Conservation (phyloP, 1,140 invertebrate genomes). For the Drosophila persimilis region DNA sequence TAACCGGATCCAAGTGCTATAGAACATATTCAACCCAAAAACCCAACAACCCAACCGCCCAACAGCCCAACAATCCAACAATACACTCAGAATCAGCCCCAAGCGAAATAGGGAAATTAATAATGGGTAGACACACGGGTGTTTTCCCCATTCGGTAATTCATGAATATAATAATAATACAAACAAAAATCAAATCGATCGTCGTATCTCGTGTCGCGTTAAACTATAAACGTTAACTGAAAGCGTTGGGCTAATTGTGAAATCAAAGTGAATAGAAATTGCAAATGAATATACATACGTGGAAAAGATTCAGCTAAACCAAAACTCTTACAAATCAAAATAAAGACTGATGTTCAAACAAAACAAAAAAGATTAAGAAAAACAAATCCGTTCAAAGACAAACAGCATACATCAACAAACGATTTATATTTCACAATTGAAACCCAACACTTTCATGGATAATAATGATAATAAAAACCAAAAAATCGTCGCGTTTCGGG, state of each 20-base stretch:
- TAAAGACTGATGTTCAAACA: conserved; percentile 64
- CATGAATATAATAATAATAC: conserved; percentile 10
- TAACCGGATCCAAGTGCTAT: conserved; percentile 63
- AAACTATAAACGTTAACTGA: conserved; percentile 33
- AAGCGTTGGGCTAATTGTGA: conserved; percentile 58
- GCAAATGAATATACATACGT: conserved; percentile 12
- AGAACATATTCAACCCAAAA: conserved; percentile 18
- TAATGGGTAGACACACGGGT: conserved; percentile 27
- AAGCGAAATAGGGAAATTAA: conserved; percentile 27
- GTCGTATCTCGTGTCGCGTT: conserved; percentile 62
- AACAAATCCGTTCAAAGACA: conserved; percentile 33
- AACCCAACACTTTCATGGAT: conserved; percentile 53
- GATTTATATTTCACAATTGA: conserved; percentile 42
- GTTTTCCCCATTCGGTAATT: conserved; percentile 18
- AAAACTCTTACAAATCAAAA: conserved; percentile 48
- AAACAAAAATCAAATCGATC: conserved; percentile 48
- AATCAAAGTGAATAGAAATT: conserved; percentile 25
- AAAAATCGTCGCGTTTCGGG: conserved; percentile 75
- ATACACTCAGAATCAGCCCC: conserved; percentile 31
- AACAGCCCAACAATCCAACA: conserved; percentile 15
- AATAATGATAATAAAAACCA: conserved; percentile 22
- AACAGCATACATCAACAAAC: conserved; percentile 33
- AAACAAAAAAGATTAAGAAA: conserved; percentile 46
- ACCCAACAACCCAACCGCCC: conserved; percentile 13
- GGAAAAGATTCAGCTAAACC: conserved; percentile 34